Conservation (phyloP, 2,797 vertebrate species). For the Chelon auratus region DNA sequence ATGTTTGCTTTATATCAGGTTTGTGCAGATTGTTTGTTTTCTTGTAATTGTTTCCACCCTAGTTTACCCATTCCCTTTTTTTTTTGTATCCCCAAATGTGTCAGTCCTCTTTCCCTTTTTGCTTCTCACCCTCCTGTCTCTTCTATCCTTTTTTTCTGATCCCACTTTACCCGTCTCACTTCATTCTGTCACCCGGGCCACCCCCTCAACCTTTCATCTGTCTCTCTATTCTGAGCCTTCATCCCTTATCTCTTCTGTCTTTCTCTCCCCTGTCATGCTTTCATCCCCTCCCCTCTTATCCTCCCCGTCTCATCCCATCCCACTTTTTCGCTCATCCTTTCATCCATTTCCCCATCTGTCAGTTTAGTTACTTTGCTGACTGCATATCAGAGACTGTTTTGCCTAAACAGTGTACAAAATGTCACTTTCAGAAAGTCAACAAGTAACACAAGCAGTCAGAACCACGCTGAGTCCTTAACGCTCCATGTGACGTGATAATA, state of each 20-base stretch:
- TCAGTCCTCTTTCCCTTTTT: constrained; percentile 14
- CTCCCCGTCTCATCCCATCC: constrained; percentile 62
- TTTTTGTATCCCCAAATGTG: constrained; percentile 16
- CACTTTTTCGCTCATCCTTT: constrained; percentile 53
- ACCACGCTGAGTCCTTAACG: not conserved
- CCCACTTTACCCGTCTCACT: constrained; percentile 42
- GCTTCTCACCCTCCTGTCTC: constrained; percentile 32
- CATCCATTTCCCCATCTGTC: constrained; percentile 58
- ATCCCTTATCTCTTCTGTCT: constrained; percentile 59
- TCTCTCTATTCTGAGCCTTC: constrained; percentile 55
- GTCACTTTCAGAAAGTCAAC: constrained; percentile 44
- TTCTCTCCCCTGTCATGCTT: constrained; percentile 61
- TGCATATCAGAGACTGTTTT: constrained; percentile 59
- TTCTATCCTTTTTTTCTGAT: constrained; percentile 33
- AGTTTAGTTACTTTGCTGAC: constrained; percentile 55
- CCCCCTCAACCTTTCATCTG: constrained; percentile 62
- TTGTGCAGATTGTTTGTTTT: constrained; percentile 14
- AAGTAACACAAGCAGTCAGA: not conserved
- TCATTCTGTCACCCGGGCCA: constrained; percentile 59
- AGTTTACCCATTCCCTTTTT: constrained; percentile 22
- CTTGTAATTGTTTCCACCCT: constrained; percentile 19
- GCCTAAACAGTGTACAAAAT: constrained; percentile 54
- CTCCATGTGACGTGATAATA: not conserved
- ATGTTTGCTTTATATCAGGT: not conserved
- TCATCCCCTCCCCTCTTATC: constrained; percentile 64